Base-by-base conservation (phyloP, 2,888 invertebrate genomes). In the Dascillus cervinus region DNA sequence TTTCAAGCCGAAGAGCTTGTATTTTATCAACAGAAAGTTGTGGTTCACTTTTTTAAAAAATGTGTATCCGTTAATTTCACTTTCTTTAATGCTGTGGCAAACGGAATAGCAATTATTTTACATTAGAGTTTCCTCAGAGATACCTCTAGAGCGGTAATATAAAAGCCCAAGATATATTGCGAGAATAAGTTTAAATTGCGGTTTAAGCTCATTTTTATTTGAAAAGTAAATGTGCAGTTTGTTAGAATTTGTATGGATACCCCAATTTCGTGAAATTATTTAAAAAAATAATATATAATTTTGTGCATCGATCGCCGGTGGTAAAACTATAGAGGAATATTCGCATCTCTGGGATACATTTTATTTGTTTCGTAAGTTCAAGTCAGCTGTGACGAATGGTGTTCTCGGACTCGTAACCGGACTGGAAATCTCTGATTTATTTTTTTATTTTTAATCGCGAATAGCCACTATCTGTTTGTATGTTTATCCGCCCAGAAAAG, bases 51-150 rank as follows among this genome's bases (percentile, higher is more conserved):
- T n/a, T n/a, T n/a, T n/a, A 56, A 56, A 49, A 57, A 56, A 57
- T 55, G 58, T 47, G 42, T 46, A 47, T 41, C 57, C 55, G 58
- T 60, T 58, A 58, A 60, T 60, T 58, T 56, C 49, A 41, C 46
- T 55, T 55, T 39, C 46, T 38, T 44, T 43, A 46, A 53, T 50
- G 42, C 48, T 44, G 42, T 34, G 44, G 47, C 49, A 47, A 53
- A 55, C 53, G 52, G 44, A 46, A 50, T 45, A 39, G 57, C 56
- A 55, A 59, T 58, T 59, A 59, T 58, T 58, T 55, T 55, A 57
- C 55, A 58, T 60, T 60, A 60, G 50, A 46, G 46, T 41, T 32
- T 43, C 39, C 38, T 39, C 40, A 39, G 43, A 43, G 39, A 43
- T 44, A 49, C 47, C 49, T 43, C 38, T 44, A 39, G 34, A 46